Conservation (phyloP, 2,113 vertebrate genomes). For the Saiga tatarica region DNA sequence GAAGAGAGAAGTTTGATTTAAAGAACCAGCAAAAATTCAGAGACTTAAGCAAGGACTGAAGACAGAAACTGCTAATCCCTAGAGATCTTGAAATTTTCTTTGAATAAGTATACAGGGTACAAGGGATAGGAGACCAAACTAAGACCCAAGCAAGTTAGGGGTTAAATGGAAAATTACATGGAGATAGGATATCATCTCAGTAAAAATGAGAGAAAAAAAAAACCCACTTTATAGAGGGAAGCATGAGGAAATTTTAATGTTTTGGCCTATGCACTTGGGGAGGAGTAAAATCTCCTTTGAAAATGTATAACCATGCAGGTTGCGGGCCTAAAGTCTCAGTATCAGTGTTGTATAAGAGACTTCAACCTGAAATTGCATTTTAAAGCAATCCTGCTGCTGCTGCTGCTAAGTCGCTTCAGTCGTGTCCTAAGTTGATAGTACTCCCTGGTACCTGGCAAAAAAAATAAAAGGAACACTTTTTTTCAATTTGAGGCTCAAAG, state of each 20-base stretch:
- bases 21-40: neutral
- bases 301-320: neutral
- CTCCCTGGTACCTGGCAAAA: neutral
- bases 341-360: neutral
- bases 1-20: neutral
- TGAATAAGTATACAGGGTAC: neutral
- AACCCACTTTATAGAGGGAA: accelerated
- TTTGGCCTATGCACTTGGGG: neutral
- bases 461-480: neutral
- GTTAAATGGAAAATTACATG: neutral
- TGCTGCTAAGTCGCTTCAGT: too few relatives aligned
- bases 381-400: neutral
- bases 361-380: neutral
- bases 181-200: neutral
- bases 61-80: neutral
- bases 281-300: neutral
- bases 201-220: neutral
- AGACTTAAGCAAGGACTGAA: neutral
- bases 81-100: neutral
- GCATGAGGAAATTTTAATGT: neutral
- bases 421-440: neutral
- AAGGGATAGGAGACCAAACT: neutral
- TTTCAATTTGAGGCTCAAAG: neutral
- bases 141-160: neutral
- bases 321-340: neutral